Percentiles rank a stretch among this genome's conserved stretches.
Evolutionary conservation across 92 coral and sea anemone species (phyloP).

Genomic region (Galaxea fascicularis): DNA sequence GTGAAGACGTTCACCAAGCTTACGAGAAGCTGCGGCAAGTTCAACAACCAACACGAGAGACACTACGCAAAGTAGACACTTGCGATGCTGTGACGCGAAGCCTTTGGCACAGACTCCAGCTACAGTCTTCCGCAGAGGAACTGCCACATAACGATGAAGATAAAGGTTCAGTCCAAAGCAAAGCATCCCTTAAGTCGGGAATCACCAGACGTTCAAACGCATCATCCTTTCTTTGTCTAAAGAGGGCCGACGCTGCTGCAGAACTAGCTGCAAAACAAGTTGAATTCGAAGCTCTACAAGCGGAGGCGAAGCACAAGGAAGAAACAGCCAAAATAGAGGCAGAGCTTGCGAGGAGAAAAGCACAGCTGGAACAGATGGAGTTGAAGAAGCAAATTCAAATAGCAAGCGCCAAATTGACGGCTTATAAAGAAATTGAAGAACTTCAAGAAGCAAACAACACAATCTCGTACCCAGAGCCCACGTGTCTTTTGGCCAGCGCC

Average conservation of each 20-base stretch:
- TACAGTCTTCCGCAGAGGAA: too few species aligned
- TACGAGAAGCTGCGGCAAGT: constrained; percentile 4
- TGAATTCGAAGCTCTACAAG: constrained; percentile 24
- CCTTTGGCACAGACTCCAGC: not conserved
- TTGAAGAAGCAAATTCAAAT: constrained; percentile 2
- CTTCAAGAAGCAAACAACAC: not conserved
- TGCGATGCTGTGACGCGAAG: constrained; percentile 3
- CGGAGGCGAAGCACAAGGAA: not conserved
- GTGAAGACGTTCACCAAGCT: not conserved
- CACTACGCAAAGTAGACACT: not conserved
- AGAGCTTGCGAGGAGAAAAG: not conserved
- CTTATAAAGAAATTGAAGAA: constrained; percentile 5
- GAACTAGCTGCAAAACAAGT: constrained; percentile 13
- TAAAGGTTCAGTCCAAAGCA: not conserved
- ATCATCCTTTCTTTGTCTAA: constrained; percentile 1
- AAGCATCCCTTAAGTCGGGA: not conserved
- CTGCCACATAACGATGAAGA: not conserved
- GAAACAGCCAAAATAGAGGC: not conserved
- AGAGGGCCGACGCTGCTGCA: constrained; percentile 31
- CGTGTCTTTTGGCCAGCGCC: too few species aligned
- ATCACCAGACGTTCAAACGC: not conserved
- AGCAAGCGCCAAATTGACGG: not conserved
- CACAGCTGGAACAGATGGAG: not conserved
- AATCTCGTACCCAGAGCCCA: too few species aligned
- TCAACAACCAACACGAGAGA: not conserved